Base-by-base conservation (phyloP, 2,797 vertebrate species). In the Gymnothorax javanicus region DNA sequence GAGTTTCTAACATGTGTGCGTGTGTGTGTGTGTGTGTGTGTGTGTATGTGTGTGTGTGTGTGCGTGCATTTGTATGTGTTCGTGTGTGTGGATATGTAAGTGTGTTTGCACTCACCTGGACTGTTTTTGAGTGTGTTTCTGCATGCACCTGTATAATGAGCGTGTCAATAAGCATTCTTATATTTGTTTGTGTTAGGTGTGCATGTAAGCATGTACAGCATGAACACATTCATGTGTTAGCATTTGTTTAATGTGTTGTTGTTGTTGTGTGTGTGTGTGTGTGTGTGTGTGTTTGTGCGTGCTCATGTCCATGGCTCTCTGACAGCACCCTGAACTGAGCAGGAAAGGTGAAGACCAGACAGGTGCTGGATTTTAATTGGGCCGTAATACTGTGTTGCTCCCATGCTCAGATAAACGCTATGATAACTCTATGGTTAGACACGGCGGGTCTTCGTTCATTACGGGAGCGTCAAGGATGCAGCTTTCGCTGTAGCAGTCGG, bases 1-100 rank as follows among this genome's bases (percentile, higher is more conserved):
- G 92, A 96, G 95, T 95, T 93, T 81, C 13, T 52, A 64, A 59
- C 9, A 13, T n/a, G 69, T 87, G 58, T 89, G 86, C 87, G 87
- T 91, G 69, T 86, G 82, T 89, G 71, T 89, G 88, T 87, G 59
- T 88, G 71, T 88, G 83, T 88, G 25, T 89, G 62, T 88, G 75
- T 75, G 7, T 82, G 71, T 89, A 33, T 83, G 62, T 86, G 52
- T 86, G 73, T 86, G 43, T 62, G 25, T 85, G 83, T 50, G 60
- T 50, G 33, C 54, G 59, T 54, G 3, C n/a, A 17, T 13, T 3
- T 54, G 43, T 75, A 69, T 57, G 69, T 67, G 62, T 23, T 5
- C 5, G 20, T 67, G 20, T 7, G 62, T 67, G 60, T 62, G 60
- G 4, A 4, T 87, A 54, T 89, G 86, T 88, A 86, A 91, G 67